Base-by-base conservation (phyloP, 2,888 invertebrate genomes). In the Spilosoma lubricipeda region DNA sequence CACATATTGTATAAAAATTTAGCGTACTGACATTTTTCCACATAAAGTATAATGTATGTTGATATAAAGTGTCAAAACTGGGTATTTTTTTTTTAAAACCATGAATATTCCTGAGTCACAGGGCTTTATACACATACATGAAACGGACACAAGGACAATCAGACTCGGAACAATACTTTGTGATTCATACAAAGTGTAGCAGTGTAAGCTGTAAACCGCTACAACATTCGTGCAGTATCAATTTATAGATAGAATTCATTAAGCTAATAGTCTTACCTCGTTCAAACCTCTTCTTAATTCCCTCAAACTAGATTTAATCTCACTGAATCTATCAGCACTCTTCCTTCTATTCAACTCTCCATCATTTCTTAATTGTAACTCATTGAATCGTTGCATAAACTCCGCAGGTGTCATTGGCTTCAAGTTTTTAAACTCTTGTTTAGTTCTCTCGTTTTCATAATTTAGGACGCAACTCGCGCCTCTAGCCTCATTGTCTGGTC, bases 281-380 rank as follows among this genome's bases (percentile, higher is more conserved):
- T 95, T 95, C 63, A 96, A 83, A 1, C 93, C 95, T 18, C 94
- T 85, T 56, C 95, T 80, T 11, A 96, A 83, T 76, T 93, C 93
- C 77, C 90, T 83, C 52, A 96, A 83, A 27, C 94, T 93, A 23
- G 92, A 90, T 86, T 94, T 95, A 82, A 96, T 96, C 85, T 93
- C 92, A 70, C 87, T 90, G 83, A 95, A 94, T 33, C 95, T 85
- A 81, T 95, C 94, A 33, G 59, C 82, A 59, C 63, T 65, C 74
- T 71, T 68, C 64, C 75, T 76, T 30, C 71, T 65, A 7, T 81
- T 77, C 20, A 73, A 77, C 18, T 78, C 74, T 11, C 80, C 81
- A 1, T 86, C 86, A 36, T 73, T 81, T 63, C 81, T 78, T 78
- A 93, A 72, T 74, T 90, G 92, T 71, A 94, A 80, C 76, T 89